These are phyloP conservation scores for Aethina tumida DNA, from an alignment of 1,140 invertebrate genomes.

Conservation along the genomic window DNA sequence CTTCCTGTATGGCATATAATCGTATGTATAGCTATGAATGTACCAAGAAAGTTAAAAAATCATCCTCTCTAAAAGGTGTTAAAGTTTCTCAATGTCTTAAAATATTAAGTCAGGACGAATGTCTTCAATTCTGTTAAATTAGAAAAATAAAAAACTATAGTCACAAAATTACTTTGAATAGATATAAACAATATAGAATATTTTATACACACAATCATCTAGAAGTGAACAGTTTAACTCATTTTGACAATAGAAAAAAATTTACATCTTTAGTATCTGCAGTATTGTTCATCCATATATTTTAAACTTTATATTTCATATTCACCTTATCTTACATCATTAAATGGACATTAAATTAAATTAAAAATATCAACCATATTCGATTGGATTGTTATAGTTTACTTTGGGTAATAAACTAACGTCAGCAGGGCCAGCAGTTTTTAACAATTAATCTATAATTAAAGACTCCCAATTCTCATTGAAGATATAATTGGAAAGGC, in stretches of 20 bases:
- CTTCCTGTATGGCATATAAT: constrained; percentile 89
- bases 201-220: too few species aligned
- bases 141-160: too few species aligned
- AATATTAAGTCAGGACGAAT: too few species aligned
- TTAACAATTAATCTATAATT: constrained; percentile 90
- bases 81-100: constrained; percentile 87
- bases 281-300: too few species aligned
- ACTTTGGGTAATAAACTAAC: constrained; percentile 95
- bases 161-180: too few species aligned
- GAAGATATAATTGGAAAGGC: constrained; percentile 95
- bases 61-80: constrained; percentile 71
- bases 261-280: too few species aligned
- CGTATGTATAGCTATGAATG: constrained; percentile 78
- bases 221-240: too few species aligned
- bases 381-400: constrained; percentile 17
- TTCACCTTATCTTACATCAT: too few species aligned
- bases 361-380: constrained; percentile 20
- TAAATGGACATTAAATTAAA: constrained; percentile 92
- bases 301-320: too few species aligned
- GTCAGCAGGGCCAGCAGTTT: constrained; percentile 96
- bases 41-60: constrained; percentile 86
- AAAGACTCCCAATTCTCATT: constrained; percentile 89
- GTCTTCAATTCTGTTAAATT: too few species aligned
- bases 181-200: too few species aligned
- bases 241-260: too few species aligned